Base-by-base conservation (phyloP, 2,888 invertebrate species). In the Caradrina clavipalpis region DNA sequence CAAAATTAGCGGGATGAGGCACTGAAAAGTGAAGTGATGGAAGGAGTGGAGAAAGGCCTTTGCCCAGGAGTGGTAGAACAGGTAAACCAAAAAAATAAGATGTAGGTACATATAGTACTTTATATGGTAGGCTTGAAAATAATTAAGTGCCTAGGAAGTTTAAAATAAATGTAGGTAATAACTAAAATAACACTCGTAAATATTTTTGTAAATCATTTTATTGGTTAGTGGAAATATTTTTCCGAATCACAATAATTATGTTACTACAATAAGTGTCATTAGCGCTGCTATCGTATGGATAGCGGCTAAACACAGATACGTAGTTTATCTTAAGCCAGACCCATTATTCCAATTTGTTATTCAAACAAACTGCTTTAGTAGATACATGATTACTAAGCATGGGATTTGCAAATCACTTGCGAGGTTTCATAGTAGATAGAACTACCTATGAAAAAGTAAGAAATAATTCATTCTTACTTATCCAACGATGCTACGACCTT, bases 331-430 rank as follows among this genome's bases (percentile, higher is more conserved):
- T 76, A 59, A 76, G 69, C 81, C 80, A 78, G 74, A 76, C 79
- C 82, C 81, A 85, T 85, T 84, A 78, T 80, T 78, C 76, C 78
- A 84, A 82, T 85, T 82, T 83, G 78, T 83, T 84, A 82, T 65
- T 73, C 78, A 86, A 85, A 86, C 84, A 87, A 84, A 80, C 68
- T 68, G 64, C 47, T 73, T 69, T 71, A 78, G 69, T 74, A 72
- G 51, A 63, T 69, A 68, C 60, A 74, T 80, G 68, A 81, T 76
- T 63, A 62, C 54, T 78, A 67, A 80, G 65, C 65, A 79, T 65
- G 58, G 66, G 59, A 61, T 72, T 61, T 57, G 54, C 55, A 45
- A 59, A 68, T 55, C 56, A 56, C 42, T 61, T 57, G 45, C 42
- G 42, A 42, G 15, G 35, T 35, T 42, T 42, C 10, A 45, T 5